Base-by-base conservation (phyloP, 2,888 invertebrate species). In the Nomada ferruginata region DNA sequence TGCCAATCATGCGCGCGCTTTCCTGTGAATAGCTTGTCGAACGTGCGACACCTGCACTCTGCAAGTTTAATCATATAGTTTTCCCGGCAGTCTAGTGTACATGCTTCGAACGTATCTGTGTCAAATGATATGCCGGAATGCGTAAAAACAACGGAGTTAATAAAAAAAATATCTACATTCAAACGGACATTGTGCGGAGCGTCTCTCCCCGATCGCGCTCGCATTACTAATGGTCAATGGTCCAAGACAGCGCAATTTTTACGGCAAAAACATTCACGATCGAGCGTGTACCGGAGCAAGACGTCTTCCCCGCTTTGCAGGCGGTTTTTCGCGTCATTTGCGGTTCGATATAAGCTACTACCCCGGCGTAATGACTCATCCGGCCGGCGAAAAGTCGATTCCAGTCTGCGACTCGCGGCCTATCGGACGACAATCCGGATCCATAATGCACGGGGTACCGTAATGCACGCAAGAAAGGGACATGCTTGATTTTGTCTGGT, bases 391-490 rank as follows among this genome's bases (percentile, higher is more conserved):
- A 79, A 83, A 64, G 74, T 36, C 73, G 84, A 86, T 84, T 79
- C 79, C 50, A 61, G 79, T 79, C 69, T 75, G 52, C 47, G 55
- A 63, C 64, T 52, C 71, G 59, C 76, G 36, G 71, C 57, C 64
- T 73, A 77, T 83, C 76, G 68, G 78, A 76, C 85, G 80, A 76
- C 76, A 59, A 83, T 80, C 86, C 86, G 76, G 81, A 76, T 81
- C 60, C 53, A 1, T 60, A n/a, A n/a, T n/a, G n/a, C n/a, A n/a
- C n/a, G n/a, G 64, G 73, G 77, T 87, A 87, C 83, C 87, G 87
- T 87, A 87, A 87, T 74, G 71, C 79, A 74, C 70, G 73, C 83
- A 87, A 87, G 85, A 87, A 87, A 83, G 60, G 57, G 44, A 79
- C 80, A 66, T 71, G 77, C 73, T 81, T 47, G 85, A 87, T 87